Percentiles rank a stretch among this genome's conserved stretches.
Evolutionary conservation across 2,888 invertebrate species (phyloP).

Genomic region (Drosophila fulvimacula): DNA sequence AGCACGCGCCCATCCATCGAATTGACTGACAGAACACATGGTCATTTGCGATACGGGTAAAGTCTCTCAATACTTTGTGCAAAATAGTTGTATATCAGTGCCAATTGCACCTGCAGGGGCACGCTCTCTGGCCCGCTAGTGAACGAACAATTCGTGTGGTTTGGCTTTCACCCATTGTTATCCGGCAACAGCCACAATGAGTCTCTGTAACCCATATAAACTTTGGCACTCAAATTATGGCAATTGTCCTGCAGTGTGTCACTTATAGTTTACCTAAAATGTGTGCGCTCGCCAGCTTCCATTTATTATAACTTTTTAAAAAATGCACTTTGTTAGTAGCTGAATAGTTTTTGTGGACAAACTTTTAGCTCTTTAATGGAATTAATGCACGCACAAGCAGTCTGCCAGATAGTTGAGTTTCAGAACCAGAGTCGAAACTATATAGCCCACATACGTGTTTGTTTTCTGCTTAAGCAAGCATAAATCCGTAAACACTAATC

Average conservation of each 20-base stretch:
- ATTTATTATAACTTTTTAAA: slow-evolving; percentile 7
- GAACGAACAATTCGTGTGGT: slow-evolving; percentile 17
- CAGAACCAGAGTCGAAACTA: slow-evolving; percentile 9
- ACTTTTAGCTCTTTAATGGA: slow-evolving; percentile 25
- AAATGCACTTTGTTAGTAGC: slow-evolving; percentile 15
- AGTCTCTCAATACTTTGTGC: slow-evolving; percentile 32
- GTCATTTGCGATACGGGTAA: slow-evolving; percentile 40
- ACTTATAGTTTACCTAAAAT: background rate
- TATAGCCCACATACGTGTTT: slow-evolving; percentile 30
- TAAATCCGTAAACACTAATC: slow-evolving; percentile 78
- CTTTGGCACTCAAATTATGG: slow-evolving; percentile 6
- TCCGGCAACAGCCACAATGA: slow-evolving; percentile 16
- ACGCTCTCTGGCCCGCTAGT: background rate
- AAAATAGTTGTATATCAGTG: slow-evolving; percentile 36
- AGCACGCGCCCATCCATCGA: slow-evolving; percentile 27
- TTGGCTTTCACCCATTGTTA: slow-evolving; percentile 49
- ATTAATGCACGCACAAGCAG: slow-evolving; percentile 46
- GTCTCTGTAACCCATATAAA: slow-evolving; percentile 16
- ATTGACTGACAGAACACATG: slow-evolving; percentile 36
- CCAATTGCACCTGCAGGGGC: slow-evolving; percentile 10
- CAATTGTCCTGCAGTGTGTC: slow-evolving; percentile 2
- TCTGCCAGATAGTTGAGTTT: slow-evolving; percentile 1
- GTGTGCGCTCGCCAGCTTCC: background rate
- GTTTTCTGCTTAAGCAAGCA: slow-evolving; percentile 79
- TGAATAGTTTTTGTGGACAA: slow-evolving; percentile 23